phyloP scores from a whole-genome alignment of 2,113 vertebrate species.

The Sphyrna mokarran region DNA sequence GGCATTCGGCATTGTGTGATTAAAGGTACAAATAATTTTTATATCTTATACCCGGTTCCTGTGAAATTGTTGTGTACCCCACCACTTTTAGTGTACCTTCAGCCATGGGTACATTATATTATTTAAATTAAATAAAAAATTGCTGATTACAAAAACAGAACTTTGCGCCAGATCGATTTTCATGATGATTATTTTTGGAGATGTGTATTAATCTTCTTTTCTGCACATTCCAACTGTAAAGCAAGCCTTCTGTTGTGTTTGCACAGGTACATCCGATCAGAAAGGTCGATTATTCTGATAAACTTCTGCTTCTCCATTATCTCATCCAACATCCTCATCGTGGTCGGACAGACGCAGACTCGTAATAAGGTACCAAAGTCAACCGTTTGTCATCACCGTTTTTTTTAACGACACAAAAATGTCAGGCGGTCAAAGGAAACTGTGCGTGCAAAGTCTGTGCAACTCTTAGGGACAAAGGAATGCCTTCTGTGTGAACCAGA shows the following conservation, averaged over 20 bases:
- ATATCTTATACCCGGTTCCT: neutral
- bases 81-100: constrained; percentile 2
- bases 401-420: neutral
- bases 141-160: neutral
- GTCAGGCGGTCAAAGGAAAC: constrained; percentile 39
- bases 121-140: neutral
- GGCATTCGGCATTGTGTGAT: neutral
- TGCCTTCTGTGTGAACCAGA: neutral
- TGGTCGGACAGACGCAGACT: constrained; percentile 96
- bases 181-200: neutral
- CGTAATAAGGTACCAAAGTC: constrained; percentile 80
- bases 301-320: constrained; percentile 99
- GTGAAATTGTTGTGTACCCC: neutral
- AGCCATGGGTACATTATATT: neutral
- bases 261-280: constrained; percentile 89
- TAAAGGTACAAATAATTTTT: neutral
- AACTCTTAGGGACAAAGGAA: neutral
- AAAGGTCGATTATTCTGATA: constrained; percentile 95
- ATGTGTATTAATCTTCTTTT: neutral
- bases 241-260: constrained; percentile 45
- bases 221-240: neutral
- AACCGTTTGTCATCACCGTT: neutral
- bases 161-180: neutral
- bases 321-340: constrained; percentile 95
- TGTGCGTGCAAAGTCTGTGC: too few relatives aligned